Evolutionary conservation across 2,888 invertebrate species (phyloP), one percentile per base, ranked within the genome.

Genomic region (Axea sp.): DNA sequence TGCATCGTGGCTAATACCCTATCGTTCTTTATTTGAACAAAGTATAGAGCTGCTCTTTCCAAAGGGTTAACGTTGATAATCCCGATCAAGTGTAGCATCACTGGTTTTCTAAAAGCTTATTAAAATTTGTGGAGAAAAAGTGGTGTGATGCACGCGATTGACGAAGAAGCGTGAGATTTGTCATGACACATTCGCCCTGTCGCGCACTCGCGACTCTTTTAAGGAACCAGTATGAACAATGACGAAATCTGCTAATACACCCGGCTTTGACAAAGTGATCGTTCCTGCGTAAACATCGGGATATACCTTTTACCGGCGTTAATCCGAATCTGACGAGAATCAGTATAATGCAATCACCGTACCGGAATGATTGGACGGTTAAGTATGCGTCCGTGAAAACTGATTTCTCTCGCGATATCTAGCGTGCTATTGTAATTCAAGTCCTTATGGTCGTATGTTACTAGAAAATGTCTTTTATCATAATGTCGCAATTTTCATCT

Each of bases 301-400:
- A 82, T 80, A 84, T 85, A 85, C 85, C 85, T 85, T 85, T 85
- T 84, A 81, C 83, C 75, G 85, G 81, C 84, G 81, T 80, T 85
- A 85, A 85, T 85, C 85, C 85, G 74, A 78, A 78, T 83, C 82
- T 78, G 78, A 80, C 81, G 77, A 78, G 76, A 67, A 80, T 75
- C 76, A 76, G 76, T 77, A 82, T 84, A 84, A 84, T 83, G 79
- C 78, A 78, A 78, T 77, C 84, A 78, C 77, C 79, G 79, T 83
- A 79, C 81, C 80, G 81, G 81, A 83, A 83, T 78, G 81, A 83
- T 82, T 69, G 60, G 59, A 73, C 72, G 65, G 55, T 49, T 41
- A 55, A 60, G 57, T 43, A 59, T 45, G 45, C 51, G 53, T 68
- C 41, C 49, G 71, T 73, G 41, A 69, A 75, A 79, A 81, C 77